phyloP scores from a whole-genome alignment of 2,113 vertebrate species.

The Pelusios castaneus region DNA sequence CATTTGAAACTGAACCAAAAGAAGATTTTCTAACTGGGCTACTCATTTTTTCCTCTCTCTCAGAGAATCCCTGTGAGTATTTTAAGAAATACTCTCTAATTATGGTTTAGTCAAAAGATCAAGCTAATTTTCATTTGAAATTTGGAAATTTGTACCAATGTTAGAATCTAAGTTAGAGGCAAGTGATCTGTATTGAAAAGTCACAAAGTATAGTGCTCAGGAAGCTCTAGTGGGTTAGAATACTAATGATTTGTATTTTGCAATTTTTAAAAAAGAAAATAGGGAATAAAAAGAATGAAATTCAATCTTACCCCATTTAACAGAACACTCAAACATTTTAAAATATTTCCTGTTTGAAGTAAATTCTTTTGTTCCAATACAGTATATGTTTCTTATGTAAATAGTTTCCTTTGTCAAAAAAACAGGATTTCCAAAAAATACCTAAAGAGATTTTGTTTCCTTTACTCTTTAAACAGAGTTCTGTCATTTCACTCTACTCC shows the following conservation, averaged over 20 bases:
- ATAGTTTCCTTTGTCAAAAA: conserved; percentile 33
- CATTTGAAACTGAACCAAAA: not conserved
- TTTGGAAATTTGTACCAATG: not conserved
- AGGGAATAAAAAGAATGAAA: not conserved
- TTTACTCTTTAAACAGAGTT: not conserved
- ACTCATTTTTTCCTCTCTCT: not conserved
- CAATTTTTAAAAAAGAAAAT: not conserved
- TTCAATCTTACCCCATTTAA: not conserved
- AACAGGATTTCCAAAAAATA: not conserved
- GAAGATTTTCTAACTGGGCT: not conserved
- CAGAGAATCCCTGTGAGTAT: not conserved
- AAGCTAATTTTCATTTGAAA: not conserved
- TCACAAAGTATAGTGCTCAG: not conserved
- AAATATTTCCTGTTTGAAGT: conserved; percentile 1
- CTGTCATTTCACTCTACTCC: not conserved
- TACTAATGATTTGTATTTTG: not conserved
- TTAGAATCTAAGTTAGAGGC: not conserved
- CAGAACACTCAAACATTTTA: not conserved
- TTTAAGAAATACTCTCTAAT: not conserved
- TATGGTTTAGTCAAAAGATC: not conserved
- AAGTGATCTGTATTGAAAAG: not conserved
- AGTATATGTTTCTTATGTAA: not conserved
- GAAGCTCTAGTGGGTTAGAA: not conserved
- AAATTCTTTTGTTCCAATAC: conserved; percentile 16
- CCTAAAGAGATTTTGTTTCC: not conserved